Percentiles rank a stretch among this genome's conserved stretches.
Evolutionary conservation across 2,797 vertebrate genomes (phyloP).

Genomic region (Tachyglossus aculeatus): DNA sequence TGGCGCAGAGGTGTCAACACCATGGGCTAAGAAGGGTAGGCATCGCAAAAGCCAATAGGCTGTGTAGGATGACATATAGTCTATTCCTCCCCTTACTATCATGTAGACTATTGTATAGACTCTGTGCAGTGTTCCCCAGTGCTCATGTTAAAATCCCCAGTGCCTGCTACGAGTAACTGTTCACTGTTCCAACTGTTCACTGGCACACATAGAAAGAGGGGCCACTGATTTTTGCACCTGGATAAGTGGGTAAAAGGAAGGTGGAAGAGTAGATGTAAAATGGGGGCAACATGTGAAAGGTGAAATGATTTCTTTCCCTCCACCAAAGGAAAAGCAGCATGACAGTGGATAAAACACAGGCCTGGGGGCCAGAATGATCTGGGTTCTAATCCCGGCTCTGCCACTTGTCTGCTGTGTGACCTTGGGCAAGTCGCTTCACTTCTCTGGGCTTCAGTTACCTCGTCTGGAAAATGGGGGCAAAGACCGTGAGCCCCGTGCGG

Average conservation of each 20-base stretch:
- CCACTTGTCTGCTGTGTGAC: neutral
- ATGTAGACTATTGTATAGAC: no score
- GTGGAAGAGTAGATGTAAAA: no score
- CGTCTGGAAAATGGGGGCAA: neutral
- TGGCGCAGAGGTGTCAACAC: neutral
- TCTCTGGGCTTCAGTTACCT: neutral
- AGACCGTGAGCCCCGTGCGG: no score
- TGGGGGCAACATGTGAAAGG: no score
- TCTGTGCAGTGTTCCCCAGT: conserved; percentile 18
- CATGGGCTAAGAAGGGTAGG: neutral
- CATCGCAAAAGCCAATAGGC: neutral
- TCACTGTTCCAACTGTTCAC: neutral
- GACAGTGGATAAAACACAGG: neutral
- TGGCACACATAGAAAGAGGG: no score
- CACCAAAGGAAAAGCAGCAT: no score
- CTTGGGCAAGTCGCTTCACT: neutral
- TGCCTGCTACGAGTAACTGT: neutral
- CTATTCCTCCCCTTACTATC: no score
- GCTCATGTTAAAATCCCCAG: neutral
- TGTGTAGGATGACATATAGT: no score
- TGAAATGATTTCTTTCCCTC: no score
- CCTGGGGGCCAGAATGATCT: neutral
- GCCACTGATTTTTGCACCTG: no score
- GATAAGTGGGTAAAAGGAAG: no score
- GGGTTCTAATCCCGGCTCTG: neutral